Percentiles rank a stretch among this genome's conserved stretches.
These are phyloP conservation scores for Cathartes aura DNA, from an alignment of 2,113 vertebrate genomes.

Conservation along the genomic window DNA sequence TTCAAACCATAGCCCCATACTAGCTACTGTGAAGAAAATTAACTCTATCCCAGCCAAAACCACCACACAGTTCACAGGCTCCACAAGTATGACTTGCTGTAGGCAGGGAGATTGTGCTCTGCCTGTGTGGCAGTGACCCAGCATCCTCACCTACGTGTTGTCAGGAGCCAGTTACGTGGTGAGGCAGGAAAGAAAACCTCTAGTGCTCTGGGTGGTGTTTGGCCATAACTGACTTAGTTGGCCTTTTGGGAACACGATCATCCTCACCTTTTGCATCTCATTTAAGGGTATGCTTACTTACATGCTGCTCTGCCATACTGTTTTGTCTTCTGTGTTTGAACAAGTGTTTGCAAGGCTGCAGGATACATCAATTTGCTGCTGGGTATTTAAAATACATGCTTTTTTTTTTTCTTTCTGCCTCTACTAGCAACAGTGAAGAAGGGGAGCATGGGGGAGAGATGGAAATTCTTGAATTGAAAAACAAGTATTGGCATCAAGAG, in stretches of 20 bases:
- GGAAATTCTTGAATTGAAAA: neutral
- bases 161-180: fast-evolving
- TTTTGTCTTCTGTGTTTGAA: neutral
- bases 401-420: neutral
- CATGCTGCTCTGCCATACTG: fast-evolving
- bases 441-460: neutral
- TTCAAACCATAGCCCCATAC: no score
- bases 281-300: neutral
- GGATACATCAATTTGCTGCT: neutral
- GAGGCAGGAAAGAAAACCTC: neutral
- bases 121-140: neutral
- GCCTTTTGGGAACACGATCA: neutral
- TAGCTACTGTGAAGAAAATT: no score
- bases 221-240: neutral
- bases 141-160: fast-evolving
- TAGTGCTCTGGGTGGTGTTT: neutral
- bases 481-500: neutral
- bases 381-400: neutral
- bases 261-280: neutral
- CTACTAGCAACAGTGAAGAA: neutral
- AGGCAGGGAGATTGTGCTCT: neutral
- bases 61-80: neutral
- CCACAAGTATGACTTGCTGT: neutral
- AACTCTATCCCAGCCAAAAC: no score
- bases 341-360: neutral